Evolutionary conservation across 2,113 vertebrate genomes (phyloP).

Genomic region (Eurystomus gularis): DNA sequence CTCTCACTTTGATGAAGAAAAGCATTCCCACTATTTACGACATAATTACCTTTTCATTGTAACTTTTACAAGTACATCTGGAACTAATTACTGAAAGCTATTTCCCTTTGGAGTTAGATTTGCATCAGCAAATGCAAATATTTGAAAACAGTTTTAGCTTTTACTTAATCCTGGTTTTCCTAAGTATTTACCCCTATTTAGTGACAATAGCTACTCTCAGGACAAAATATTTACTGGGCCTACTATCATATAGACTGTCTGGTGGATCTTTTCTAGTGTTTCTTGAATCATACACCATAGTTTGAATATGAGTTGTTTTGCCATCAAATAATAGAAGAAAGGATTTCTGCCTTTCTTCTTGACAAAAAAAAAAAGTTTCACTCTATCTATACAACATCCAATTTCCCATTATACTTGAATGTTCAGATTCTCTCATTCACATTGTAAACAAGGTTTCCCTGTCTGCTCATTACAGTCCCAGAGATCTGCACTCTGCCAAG

Average conservation of each 20-base stretch:
- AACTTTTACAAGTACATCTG: conserved; percentile 58
- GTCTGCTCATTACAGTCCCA: conserved; percentile 71
- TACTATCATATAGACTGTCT: background rate
- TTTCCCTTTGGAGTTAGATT: conserved; percentile 32
- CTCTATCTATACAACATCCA: conserved; percentile 67
- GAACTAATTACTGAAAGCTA: conserved; percentile 38
- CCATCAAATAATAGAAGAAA: conserved; percentile 57
- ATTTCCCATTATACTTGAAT: conserved; percentile 74
- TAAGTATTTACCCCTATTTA: background rate
- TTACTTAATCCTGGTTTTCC: background rate
- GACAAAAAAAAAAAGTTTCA: conserved; percentile 66
- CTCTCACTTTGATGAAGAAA: conserved; percentile 55
- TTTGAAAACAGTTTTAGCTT: conserved; percentile 20
- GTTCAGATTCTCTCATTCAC: conserved; percentile 71
- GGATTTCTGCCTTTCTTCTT: conserved; percentile 43
- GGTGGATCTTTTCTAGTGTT: conserved; percentile 68
- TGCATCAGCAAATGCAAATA: conserved; percentile 34
- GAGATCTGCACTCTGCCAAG: conserved; percentile 71
- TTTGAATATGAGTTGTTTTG: background rate
- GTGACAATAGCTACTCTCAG: background rate
- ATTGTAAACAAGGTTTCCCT: conserved; percentile 37
- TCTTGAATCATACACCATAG: conserved; percentile 62
- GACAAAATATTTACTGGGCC: background rate
- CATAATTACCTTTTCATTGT: conserved; percentile 49
- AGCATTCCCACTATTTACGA: conserved; percentile 51